phyloP scores from a whole-genome alignment of 2,113 vertebrate species.

The Cichladusa arquata region DNA sequence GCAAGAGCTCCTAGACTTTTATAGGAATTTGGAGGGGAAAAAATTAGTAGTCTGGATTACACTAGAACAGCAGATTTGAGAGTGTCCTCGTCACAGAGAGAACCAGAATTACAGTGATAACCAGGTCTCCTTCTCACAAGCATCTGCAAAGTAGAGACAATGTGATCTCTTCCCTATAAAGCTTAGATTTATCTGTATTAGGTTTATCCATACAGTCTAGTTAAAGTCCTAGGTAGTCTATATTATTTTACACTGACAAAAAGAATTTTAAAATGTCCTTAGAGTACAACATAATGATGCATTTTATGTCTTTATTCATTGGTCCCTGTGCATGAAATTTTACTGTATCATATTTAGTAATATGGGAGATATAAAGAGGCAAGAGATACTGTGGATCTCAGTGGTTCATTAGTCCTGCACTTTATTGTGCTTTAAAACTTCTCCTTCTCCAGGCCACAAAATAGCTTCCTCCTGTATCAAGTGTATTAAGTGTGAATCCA shows the following conservation, averaged over 20 bases:
- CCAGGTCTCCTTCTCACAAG: background rate
- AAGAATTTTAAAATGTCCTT: background rate
- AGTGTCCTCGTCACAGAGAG: background rate
- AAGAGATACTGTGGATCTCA: constrained; percentile 19
- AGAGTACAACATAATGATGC: background rate
- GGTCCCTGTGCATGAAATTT: background rate
- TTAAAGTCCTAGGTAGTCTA: background rate
- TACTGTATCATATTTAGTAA: background rate
- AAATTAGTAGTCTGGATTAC: background rate
- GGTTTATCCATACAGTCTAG: background rate
- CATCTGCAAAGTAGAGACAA: background rate
- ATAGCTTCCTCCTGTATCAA: background rate
- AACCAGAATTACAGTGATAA: background rate
- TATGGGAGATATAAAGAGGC: constrained; percentile 10
- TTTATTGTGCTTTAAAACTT: background rate
- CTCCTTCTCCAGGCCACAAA: constrained; percentile 13
- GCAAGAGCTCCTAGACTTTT: background rate
- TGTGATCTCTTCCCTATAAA: background rate
- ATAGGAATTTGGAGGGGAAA: fast-evolving
- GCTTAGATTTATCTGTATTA: background rate
- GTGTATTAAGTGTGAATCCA: constrained; percentile 7
- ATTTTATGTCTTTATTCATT: constrained; percentile 33
- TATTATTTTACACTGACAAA: background rate
- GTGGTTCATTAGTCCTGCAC: background rate
- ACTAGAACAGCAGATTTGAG: background rate